Base-by-base conservation (phyloP, 2,888 invertebrate species). In the Autographa gamma region DNA sequence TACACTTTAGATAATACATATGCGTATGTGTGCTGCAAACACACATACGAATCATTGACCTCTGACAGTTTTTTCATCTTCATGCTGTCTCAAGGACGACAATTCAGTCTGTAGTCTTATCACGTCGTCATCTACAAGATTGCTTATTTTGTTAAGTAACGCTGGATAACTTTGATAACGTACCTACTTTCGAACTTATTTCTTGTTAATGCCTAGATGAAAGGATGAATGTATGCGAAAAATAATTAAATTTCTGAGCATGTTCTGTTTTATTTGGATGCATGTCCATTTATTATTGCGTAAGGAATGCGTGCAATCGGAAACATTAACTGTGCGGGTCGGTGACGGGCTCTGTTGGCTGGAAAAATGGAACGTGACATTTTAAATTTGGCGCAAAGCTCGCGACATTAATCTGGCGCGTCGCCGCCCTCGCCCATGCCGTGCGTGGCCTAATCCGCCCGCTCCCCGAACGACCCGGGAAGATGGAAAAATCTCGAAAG, bases 401-500 rank as follows among this genome's bases (percentile, higher is more conserved):
- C 89, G 90, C 91, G 90, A 92, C 94, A 94, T 94, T 94, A 94
- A 94, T 94, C 93, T 94, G 91, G 90, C 92, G 92, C 91, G 93
- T 94, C 93, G 92, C 89, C 93, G 93, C 93, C 92, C 92, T 91
- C 90, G 90, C 90, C 91, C 86, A 88, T 86, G 86, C 90, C 90
- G 92, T 92, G 93, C 93, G 92, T 93, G 92, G 92, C 91, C 93
- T 93, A 93, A 94, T 94, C 94, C 93, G 90, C 90, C 89, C 86
- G 91, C 90, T 92, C 92, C 93, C 92, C 84, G 88, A 92, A 93
- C 93, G 92, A 91, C 91, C 89, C 92, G 89, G 87, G 89, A 93
- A 94, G 93, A 94, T 93, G 93, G 93, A 93, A 94, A 94, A 94
- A 94, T 95, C 95, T 94, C 91, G 89, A 92, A 94, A 94, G 92